Conservation (phyloP, 2,113 vertebrate species). For the cat (Felis catus) region DNA sequence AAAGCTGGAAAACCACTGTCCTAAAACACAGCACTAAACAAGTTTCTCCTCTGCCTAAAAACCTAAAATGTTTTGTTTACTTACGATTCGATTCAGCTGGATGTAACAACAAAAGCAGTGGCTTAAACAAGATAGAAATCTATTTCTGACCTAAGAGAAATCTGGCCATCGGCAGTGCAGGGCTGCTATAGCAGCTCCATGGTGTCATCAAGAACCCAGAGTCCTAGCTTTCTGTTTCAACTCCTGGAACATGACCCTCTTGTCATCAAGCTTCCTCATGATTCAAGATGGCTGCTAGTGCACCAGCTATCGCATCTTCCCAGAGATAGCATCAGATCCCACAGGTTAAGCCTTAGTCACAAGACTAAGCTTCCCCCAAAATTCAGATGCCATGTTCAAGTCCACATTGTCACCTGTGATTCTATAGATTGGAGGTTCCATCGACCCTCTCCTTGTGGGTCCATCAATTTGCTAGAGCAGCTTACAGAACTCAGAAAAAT, state of each 20-base stretch:
- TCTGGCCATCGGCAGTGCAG: not conserved
- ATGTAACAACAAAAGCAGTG: not conserved
- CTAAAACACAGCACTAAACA: not conserved
- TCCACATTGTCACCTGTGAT: not conserved
- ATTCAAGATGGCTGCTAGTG: not conserved
- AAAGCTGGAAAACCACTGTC: not conserved
- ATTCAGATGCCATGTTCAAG: not conserved
- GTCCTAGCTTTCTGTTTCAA: not conserved
- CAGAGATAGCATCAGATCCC: not conserved
- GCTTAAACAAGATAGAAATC: not conserved
- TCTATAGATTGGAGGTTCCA: not conserved
- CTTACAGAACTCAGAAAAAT: not conserved
- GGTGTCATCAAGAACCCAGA: not conserved
- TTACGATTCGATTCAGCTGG: not conserved
- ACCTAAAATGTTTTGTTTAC: not conserved
- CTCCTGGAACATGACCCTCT: not conserved
- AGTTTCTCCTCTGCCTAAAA: constrained; percentile 12
- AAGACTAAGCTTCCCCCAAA: not conserved
- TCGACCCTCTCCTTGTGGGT: not conserved
- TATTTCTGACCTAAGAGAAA: constrained; percentile 13
- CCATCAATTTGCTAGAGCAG: not conserved
- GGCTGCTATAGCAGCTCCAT: not conserved
- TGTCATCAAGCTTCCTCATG: not conserved
- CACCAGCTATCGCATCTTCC: not conserved
- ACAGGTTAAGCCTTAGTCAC: not conserved